A percentile compares a stretch with the other conserved stretches of the same genome.
Conservation (phyloP, 1,140 invertebrate species). For the Caenorhabditis brenneri region DNA sequence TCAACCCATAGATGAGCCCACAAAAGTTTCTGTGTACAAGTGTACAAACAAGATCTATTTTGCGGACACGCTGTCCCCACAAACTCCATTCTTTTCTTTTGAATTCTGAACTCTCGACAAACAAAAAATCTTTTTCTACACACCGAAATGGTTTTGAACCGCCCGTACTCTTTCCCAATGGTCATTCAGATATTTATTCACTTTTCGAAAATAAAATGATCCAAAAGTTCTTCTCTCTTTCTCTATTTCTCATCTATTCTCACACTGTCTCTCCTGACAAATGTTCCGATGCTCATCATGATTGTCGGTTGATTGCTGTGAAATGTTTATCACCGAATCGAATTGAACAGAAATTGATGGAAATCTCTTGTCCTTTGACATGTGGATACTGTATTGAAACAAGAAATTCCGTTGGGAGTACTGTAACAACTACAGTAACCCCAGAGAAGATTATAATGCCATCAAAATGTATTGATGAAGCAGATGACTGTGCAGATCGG, state of each 20-base stretch:
- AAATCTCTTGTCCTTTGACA: background rate
- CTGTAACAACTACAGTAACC: background rate
- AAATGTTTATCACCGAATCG: slow-evolving; percentile 20
- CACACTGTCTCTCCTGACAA: background rate
- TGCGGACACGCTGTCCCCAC: too few relatives aligned
- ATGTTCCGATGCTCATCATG: slow-evolving; percentile 22
- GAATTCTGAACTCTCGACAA: slow-evolving; percentile 27
- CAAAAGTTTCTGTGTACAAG: too few relatives aligned
- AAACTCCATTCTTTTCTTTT: background rate
- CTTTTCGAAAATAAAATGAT: background rate
- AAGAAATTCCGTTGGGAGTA: too few relatives aligned
- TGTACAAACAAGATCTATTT: too few relatives aligned
- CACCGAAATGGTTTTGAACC: background rate
- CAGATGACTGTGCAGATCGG: slow-evolving; percentile 14
- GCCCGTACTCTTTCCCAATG: background rate
- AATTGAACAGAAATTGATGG: slow-evolving; percentile 30
- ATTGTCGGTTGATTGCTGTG: background rate
- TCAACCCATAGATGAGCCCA: too few relatives aligned
- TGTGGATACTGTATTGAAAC: slow-evolving; percentile 15
- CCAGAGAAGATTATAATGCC: background rate
- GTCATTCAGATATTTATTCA: background rate
- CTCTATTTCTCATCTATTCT: background rate
- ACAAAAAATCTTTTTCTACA: background rate
- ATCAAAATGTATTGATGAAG: slow-evolving; percentile 9
- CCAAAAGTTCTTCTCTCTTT: background rate